Base-by-base conservation (phyloP, 2,797 vertebrate genomes). In the Columba guinea region DNA sequence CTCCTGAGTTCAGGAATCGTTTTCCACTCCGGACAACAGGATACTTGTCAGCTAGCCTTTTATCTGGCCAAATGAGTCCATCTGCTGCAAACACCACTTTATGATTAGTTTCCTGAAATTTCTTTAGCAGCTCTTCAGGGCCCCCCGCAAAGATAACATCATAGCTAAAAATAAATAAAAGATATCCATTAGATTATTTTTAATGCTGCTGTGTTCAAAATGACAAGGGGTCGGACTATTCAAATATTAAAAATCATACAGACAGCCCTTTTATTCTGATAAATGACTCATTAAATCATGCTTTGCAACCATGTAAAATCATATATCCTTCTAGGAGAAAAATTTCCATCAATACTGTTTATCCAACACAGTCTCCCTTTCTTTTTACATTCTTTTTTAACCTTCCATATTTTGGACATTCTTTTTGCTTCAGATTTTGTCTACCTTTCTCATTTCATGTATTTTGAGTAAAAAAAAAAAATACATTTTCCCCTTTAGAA, bases 1-100 rank as follows among this genome's bases (percentile, higher is more conserved):
- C 99, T 99, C 99, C 99, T 41, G 99, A 99, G 97, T 99, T 99
- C 96, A 99, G 98, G 97, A 98, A 99, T 93, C 99, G 98, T 95
- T 99, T 99, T 63, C 99, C 99, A 64, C 98, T 99, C 81, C 98
- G 99, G 58, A 99, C 98, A 53, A 98, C 81, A 9, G 99, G 99
- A 91, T 99, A 99, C 95, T 98, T 99, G 81, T 99, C 99, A 52
- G 97, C 97, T 23, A 99, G 97, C 69, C 97, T 98, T 93, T 99
- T 99, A 97, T 99, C 99, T 0, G 99, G 99, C 99, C 99, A 99
- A 89, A 99, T 96, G 48, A 99, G 95, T 34, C 98, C 99, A 91
- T 99, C 99, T 51, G 99, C 99, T 82, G 99, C 98, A 95, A 99
- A 99, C 58, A 99, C 96, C 58, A 99, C 98, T 96, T 99, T 99